Evolutionary conservation across 2,113 vertebrate species (phyloP).

Genomic region (Pristiophorus japonicus): DNA sequence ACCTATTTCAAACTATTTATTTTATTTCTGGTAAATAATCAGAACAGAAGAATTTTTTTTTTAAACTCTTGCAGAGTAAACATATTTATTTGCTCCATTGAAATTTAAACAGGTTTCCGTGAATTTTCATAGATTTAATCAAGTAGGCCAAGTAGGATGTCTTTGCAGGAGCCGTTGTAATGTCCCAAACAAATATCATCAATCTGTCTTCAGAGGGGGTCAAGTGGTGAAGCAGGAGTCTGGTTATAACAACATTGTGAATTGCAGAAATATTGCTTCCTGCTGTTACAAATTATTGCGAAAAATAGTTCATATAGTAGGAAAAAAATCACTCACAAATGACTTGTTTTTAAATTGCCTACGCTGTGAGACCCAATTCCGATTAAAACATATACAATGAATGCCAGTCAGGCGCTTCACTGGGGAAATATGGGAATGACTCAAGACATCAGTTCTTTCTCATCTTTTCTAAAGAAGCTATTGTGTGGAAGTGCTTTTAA

Average conservation of each 20-base stretch:
- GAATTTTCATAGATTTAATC: not conserved
- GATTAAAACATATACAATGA: not conserved
- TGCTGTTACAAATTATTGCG: not conserved
- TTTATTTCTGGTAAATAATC: not conserved
- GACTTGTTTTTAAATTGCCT: not conserved
- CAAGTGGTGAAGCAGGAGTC: not conserved
- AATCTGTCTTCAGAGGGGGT: not conserved
- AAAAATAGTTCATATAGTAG: not conserved
- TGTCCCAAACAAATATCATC: not conserved
- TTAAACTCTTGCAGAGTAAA: not conserved
- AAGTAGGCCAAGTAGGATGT: not conserved
- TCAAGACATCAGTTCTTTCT: not conserved
- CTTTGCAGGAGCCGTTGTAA: not conserved
- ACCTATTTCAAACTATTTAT: not conserved
- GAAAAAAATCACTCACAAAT: not conserved
- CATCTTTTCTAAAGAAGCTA: not conserved
- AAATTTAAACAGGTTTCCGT: not conserved
- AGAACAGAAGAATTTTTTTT: not conserved
- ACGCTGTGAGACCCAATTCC: not conserved
- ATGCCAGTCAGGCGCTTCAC: not conserved
- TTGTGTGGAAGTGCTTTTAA: not conserved
- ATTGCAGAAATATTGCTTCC: not conserved
- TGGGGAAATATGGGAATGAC: not conserved
- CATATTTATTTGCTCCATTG: not conserved
- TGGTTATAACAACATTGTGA: not conserved